Evolutionary conservation across 2,113 vertebrate species (phyloP), one percentile per base, ranked within the genome.

Genomic region (Pantherophis guttatus): DNA sequence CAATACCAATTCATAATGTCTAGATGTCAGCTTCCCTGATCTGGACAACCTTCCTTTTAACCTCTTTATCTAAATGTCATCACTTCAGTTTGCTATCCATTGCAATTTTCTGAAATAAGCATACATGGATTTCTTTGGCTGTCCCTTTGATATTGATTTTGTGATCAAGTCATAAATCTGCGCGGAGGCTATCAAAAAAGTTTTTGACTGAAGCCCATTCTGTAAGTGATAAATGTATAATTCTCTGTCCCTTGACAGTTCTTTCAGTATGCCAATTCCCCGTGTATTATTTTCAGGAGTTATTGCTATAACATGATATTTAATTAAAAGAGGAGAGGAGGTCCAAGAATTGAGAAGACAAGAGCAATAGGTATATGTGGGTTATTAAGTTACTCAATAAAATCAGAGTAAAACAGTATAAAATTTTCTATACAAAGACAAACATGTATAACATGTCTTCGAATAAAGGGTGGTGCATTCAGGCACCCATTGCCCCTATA

Each of bases 11-110:
- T 23, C 9, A 44, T 75, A 91, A 87, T 90, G n/a, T 75, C 91
- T 54, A 88, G 90, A 75, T 5, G 48, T 85, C 59, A 88, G 2
- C 0, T 54, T 91, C 93, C 95, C 55, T 92, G 0, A 91, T 91
- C 59, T 92, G 70, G n/a, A 12, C 55, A 92, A 44, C 2, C 50
- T 92, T 91, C 94, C n/a, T 95, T 95, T 89, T 89, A 94, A 88
- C n/a, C 21, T 93, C 44, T 93, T 44, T 33, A 9, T 92, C 62
- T 95, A 93, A 87, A 92, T 94, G 48, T 70, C 59, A 88, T 53
- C 85, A 88, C 1, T 91, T 33, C 85, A 75, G 6, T 94, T 93
- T 95, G 92, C 93, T 86, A 62, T 88, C 33, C 93, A 58, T 39
- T 91, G 8, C 19, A 89, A 91, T 93, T 95, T 94, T 94, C 17